A percentile compares a stretch with the other conserved stretches of the same genome.
These are phyloP conservation scores for Drosophila nigromelanica DNA, from an alignment of 1,140 invertebrate genomes.

Conservation along the genomic window DNA sequence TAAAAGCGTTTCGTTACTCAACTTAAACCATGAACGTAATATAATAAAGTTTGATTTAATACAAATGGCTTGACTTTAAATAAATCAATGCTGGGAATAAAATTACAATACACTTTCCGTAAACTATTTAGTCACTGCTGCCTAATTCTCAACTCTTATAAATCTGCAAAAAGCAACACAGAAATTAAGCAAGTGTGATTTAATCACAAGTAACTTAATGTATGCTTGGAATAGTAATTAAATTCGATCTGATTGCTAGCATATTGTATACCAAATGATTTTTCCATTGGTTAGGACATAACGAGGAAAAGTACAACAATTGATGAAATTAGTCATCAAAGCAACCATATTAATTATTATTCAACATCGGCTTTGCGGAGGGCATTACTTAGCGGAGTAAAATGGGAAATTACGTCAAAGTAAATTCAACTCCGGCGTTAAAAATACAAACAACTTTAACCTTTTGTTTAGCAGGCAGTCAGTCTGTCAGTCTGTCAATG, in stretches of 20 bases:
- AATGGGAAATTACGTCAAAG: slow-evolving; percentile 26
- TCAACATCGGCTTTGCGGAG: slow-evolving; percentile 9
- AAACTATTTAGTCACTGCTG: too few species aligned
- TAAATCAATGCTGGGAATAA: too few species aligned
- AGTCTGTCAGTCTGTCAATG: slow-evolving; percentile 12
- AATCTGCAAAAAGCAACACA: neutral
- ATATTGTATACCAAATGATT: slow-evolving; percentile 1
- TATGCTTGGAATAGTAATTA: slow-evolving; percentile 15
- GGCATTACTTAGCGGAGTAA: slow-evolving; percentile 15
- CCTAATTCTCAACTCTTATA: too few species aligned
- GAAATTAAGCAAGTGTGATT: slow-evolving; percentile 13
- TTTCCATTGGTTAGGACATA: neutral
- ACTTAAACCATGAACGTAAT: too few species aligned
- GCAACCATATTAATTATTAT: slow-evolving; percentile 22
- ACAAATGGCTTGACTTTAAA: too few species aligned
- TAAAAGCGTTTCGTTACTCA: too few species aligned
- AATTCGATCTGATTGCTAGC: slow-evolving; percentile 28
- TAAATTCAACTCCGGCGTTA: slow-evolving; percentile 21
- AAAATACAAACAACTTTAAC: slow-evolving; percentile 44
- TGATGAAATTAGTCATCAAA: slow-evolving; percentile 49
- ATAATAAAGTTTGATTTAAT: too few species aligned
- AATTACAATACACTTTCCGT: too few species aligned
- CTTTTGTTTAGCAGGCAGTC: slow-evolving; percentile 15
- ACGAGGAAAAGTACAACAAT: slow-evolving; percentile 11
- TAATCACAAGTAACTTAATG: slow-evolving; percentile 21